Evolutionary conservation across 2,888 invertebrate species (phyloP), one percentile per base, ranked within the genome.

Genomic region (Oxyteleia sp.): DNA sequence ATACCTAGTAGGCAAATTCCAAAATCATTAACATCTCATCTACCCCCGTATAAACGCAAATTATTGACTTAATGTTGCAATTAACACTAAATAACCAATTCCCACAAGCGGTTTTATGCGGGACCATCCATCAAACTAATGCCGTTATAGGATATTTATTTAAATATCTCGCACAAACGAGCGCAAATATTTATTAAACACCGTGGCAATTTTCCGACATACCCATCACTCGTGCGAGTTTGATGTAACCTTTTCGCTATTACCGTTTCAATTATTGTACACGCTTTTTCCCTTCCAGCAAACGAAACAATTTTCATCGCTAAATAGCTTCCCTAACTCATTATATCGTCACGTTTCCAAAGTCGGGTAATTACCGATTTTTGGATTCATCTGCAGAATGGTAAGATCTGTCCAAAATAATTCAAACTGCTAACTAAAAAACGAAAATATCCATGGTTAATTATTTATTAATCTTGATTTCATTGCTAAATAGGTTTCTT

Each of bases 191-290:
- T 41, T n/a, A 41, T 41, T 41, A n/a, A 41, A 41, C 13, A 41
- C 41, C 2, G 8, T 13, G 7, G n/a, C 41, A 41, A 41, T 41
- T 41, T 41, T 13, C 41, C 7, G 7, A 1, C 13, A 13, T 41
- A 13, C 13, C 41, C 13, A 41, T 13, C 41, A 41, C n/a, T n/a
- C n/a, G n/a, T n/a, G n/a, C n/a, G 41, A 41, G 13, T 13, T n/a
- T 15, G 41, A 41, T 41, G 41, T 13, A 13, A 41, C n/a, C 41
- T 41, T 15, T 7, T 2, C 1, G 3, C 15, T 41, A n/a, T 18
- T 49, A 20, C 20, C n/a, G 35, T 57, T n/a, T 4, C 57, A 57
- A 38, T 57, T 38, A 38, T 38, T 57, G 2, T 57, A 38, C 38
- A 18, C n/a, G 20, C 20, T 49, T 23, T 49, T 49, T n/a, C n/a